phyloP scores from a whole-genome alignment of 92 coral and sea anemone species.

The Galaxea fascicularis region DNA sequence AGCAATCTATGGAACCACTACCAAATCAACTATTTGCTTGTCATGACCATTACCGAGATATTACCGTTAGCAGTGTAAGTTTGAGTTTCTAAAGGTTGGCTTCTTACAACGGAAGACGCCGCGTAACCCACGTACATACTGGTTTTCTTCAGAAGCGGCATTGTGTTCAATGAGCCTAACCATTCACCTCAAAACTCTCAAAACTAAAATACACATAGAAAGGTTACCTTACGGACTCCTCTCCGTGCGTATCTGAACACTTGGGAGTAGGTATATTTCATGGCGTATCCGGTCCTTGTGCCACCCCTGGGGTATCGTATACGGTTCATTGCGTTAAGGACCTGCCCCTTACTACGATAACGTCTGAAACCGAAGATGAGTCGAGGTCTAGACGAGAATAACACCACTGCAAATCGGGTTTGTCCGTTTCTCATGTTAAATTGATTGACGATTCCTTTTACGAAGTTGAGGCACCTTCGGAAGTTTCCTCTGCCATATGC shows the following conservation, averaged over 20 bases:
- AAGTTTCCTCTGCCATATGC: constrained; percentile 67
- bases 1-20: no score
- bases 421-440: not conserved
- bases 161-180: no score
- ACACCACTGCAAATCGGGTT: constrained; percentile 31
- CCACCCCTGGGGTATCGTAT: constrained; percentile 67
- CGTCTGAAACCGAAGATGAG: constrained; percentile 54
- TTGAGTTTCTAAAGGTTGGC: no score
- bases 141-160: not conserved
- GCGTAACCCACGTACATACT: no score
- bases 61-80: no score
- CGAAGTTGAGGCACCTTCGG: constrained; percentile 70
- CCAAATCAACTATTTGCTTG: no score
- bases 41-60: no score
- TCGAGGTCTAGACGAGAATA: constrained; percentile 43
- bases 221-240: constrained; percentile 54
- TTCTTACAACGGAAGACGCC: no score
- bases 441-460: constrained; percentile 15
- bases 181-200: no score
- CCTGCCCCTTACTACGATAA: constrained; percentile 24
- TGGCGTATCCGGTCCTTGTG: constrained; percentile 66
- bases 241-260: constrained; percentile 62
- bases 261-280: constrained; percentile 33
- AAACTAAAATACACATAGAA: no score
- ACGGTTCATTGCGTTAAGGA: constrained; percentile 42